Percentiles rank a stretch among this genome's conserved stretches.
Conservation (phyloP, 1,140 invertebrate species). For the Mercenaria mercenaria region DNA sequence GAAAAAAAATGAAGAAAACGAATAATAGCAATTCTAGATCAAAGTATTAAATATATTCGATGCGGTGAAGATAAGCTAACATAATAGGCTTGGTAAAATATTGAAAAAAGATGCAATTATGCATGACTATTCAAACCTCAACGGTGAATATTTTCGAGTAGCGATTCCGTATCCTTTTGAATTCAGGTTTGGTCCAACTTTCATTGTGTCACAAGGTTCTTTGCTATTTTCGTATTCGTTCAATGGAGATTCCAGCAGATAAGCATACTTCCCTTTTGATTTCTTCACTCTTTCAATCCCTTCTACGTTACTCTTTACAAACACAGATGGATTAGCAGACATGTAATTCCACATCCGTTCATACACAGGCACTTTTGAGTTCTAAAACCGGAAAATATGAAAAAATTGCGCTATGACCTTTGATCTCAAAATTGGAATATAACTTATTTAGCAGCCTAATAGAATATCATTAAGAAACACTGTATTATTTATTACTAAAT, state of each 20-base stretch:
- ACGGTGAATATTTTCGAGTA: constrained; percentile 94
- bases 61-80: too few species aligned
- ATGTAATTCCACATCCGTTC: constrained; percentile 99
- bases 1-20: too few species aligned
- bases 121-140: too few species aligned
- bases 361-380: constrained; percentile 95
- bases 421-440: too few species aligned
- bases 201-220: constrained; percentile 98
- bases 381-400: too few species aligned
- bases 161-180: constrained; percentile 98
- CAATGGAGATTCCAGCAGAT: constrained; percentile 96
- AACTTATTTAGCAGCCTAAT: too few species aligned
- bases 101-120: too few species aligned
- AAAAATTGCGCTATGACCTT: constrained; percentile 60
- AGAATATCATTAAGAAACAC: too few species aligned
- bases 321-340: constrained; percentile 85
- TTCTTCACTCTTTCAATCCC: constrained; percentile 81
- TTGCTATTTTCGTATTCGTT: constrained; percentile 98
- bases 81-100: too few species aligned
- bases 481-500: too few species aligned
- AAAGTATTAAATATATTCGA: too few species aligned
- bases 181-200: constrained; percentile 94
- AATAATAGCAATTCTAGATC: too few species aligned
- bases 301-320: constrained; percentile 78
- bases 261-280: constrained; percentile 93